Base-by-base conservation (phyloP, 2,888 invertebrate species). In the Aelia acuminata region DNA sequence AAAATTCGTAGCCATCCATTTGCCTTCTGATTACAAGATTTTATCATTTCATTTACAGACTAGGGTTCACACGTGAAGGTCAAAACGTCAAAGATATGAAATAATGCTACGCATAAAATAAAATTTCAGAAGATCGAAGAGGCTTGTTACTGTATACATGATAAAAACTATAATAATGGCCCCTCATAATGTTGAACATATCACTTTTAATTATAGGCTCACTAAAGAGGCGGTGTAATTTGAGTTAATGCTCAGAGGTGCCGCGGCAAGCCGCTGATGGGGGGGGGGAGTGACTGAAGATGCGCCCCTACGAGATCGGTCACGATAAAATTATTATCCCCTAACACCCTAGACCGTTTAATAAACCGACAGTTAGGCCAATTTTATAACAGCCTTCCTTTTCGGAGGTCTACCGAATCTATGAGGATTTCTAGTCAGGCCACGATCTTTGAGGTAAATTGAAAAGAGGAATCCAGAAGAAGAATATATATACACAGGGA, bases 131-230 rank as follows among this genome's bases (percentile, higher is more conserved):
- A 31, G 63, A 31, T 31, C 63, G 18, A 63, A 31, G 63, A 63
- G 26, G 63, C 63, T 63, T 63, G 63, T 63, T 63, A 31, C 63
- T 63, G 63, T 18, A 31, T 63, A 63, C 63, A 63, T 63, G 63
- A 63, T 63, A 63, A 63, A 63, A 63, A 63, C 63, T 63, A 63
- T 63, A 63, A 63, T 63, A 63, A 63, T 35, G 63, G 63, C 63
- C 63, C 63, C 63, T 63, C 63, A 63, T 63, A 63, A 63, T 63
- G 31, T 31, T 4, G 15, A 31, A 63, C 31, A 63, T 63, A 63
- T 63, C 63, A 63, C 63, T 63, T 63, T 63, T 63, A 63, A 63
- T 63, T 63, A 63, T 63, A 35, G 63, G 31, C 31, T 15, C 31
- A 31, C 63, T 63, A 63, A 63, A 63, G 63, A 63, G 63, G 63